Conservation (phyloP, 2,113 vertebrate genomes). For the Anguilla rostrata region DNA sequence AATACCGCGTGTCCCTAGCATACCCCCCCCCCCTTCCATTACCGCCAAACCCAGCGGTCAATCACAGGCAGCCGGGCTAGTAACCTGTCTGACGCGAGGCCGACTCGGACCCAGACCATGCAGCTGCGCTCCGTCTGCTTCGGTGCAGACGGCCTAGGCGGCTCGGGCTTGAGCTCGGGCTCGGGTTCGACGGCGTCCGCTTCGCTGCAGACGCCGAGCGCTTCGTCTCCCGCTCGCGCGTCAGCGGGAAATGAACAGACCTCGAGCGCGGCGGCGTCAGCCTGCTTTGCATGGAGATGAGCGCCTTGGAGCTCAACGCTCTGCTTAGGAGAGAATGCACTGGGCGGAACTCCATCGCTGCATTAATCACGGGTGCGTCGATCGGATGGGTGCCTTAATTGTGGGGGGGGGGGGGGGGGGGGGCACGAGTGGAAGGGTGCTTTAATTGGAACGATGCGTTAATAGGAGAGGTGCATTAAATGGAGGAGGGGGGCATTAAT, state of each 20-base stretch:
- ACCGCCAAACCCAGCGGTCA: constrained; percentile 14
- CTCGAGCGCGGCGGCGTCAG: not conserved
- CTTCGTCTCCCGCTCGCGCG: constrained; percentile 1
- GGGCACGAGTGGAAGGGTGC: no score
- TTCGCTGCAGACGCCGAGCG: not conserved
- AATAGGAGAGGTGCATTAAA: not conserved
- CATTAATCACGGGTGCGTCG: not conserved
- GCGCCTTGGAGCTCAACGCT: constrained; percentile 37
- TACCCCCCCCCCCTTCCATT: not conserved
- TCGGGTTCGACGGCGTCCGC: not conserved
- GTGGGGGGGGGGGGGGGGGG: no score
- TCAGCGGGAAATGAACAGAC: not conserved
- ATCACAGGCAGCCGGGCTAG: not conserved
- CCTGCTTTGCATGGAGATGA: constrained; percentile 37
- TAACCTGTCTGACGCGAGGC: constrained; percentile 36
- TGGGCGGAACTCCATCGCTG: not conserved
- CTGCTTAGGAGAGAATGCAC: constrained; percentile 24
- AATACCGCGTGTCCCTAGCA: constrained; percentile 29
- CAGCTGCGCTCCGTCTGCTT: not conserved
- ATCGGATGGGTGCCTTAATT: no score
- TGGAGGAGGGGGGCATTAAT: not conserved
- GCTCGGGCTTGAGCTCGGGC: not conserved
- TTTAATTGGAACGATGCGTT: not conserved
- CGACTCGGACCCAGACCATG: not conserved
- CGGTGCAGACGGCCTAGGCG: not conserved